Percentiles rank a stretch among this genome's conserved stretches.
Evolutionary conservation across 2,888 invertebrate species (phyloP).

Genomic region (Pachydiplax longipennis): DNA sequence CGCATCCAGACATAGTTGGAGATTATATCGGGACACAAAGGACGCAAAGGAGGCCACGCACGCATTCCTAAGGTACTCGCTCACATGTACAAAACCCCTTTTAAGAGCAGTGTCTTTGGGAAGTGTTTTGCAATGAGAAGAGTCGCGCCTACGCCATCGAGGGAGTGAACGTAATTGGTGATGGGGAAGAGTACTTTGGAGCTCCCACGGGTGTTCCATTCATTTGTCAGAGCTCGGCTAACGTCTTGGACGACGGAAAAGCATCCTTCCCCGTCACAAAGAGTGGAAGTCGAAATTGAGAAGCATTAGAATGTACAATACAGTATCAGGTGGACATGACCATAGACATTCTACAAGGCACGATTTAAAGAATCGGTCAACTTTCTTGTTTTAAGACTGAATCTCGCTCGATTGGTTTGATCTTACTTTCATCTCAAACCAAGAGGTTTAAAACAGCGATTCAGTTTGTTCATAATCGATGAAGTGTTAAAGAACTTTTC

Average conservation of each 20-base stretch:
- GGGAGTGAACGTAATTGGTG: neutral
- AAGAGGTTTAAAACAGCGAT: too few relatives aligned
- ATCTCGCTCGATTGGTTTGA: too few relatives aligned
- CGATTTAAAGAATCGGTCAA: too few relatives aligned
- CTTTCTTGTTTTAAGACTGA: too few relatives aligned
- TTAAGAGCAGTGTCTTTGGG: neutral
- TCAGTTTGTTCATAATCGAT: too few relatives aligned
- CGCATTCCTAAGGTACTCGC: neutral
- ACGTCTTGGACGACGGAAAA: neutral
- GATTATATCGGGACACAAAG: slow-evolving; percentile 1
- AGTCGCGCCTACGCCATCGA: neutral
- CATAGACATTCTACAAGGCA: too few relatives aligned
- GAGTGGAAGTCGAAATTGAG: too few relatives aligned
- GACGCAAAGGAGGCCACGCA: neutral
- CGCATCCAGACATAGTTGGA: neutral
- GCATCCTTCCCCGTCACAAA: too few relatives aligned
- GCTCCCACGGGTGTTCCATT: neutral
- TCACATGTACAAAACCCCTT: neutral
- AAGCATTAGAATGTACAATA: too few relatives aligned
- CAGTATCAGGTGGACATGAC: too few relatives aligned
- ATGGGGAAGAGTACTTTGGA: neutral
- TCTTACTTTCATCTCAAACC: too few relatives aligned
- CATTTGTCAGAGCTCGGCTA: neutral
- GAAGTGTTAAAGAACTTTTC: too few relatives aligned
- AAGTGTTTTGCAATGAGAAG: neutral